Evolutionary conservation across 2,888 invertebrate genomes (phyloP), one percentile per base, ranked within the genome.

Genomic region (Acrocera orbiculus): DNA sequence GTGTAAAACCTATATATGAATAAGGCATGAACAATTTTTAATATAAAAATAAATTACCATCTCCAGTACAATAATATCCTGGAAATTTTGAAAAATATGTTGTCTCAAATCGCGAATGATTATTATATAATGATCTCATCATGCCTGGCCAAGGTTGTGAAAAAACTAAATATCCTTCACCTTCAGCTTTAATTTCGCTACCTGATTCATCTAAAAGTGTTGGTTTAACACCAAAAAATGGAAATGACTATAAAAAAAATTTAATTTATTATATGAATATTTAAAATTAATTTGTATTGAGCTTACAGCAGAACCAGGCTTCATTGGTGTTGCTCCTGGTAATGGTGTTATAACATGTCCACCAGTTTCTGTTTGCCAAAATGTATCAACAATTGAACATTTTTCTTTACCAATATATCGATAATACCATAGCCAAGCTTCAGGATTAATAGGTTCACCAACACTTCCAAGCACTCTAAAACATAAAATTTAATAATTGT

Each of bases 291-390:
- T 20, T 17, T 16, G 13, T 29, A 25, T 33, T 8, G 16, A 32
- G 67, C 76, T 73, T 65, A 92, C 92, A 41, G 98, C 96, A 36
- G 95, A 83, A 38, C 96, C 96, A 2, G 98, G 96, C 61, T 98
- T 98, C 75, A 90, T 86, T 10, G 90, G 86, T 3, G 87, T 93
- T 14, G 87, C 89, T 14, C 93, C 95, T 0, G 98, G 96, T 32
- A 98, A 62, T 20, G 95, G 89, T 22, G 95, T 92, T 29, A 98
- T 69, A 14, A 95, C 86, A 62, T 96, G 95, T 1, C 96, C 96
- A 7, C 96, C 96, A 5, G 96, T 98, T 66, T 98, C 98, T 1
- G 98, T 98, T 64, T 98, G 98, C 96, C 96, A 98, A 63, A 92
- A 98, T 0, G 98, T 99, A 56, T 99, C 98, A 1, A 85, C 87